Base-by-base conservation (phyloP, 2,888 invertebrate species). In the Patella depressa region DNA sequence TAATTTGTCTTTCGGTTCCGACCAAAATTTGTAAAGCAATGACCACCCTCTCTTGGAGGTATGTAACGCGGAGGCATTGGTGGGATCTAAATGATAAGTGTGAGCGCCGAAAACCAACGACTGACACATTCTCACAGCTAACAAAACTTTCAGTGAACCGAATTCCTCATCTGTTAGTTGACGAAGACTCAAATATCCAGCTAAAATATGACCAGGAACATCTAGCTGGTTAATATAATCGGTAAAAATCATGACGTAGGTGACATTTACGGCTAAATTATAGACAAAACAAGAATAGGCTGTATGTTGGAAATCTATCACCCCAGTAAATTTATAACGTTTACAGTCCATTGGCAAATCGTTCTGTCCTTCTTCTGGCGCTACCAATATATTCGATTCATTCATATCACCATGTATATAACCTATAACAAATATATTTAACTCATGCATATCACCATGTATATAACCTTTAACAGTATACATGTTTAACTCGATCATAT, bases 371-470 rank as follows among this genome's bases (percentile, higher is more conserved):
- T 65, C 65, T 19, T 19, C 65, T 7, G 88, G 88, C 72, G 12
- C 15, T 0, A 95, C 94, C 7, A 97, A 89, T 5, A 98, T 93
- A 91, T 98, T 98, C 91, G 96, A 96, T 88, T 97, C 97, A 89
- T 98, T 98, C 78, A 96, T 93, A 89, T 98, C 98, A 0, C 97
- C 98, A 88, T 98, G 98, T 81, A 98, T 95, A 9, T 95, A 81
- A 87, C 45, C 45, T 7, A 45, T 45, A 45, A 45, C 34, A 45
- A 45, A 45, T 45, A 45, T 45, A 34, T 34, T 34, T 5, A 34
- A 34, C 34, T 34, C 34, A 34, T 34, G 2, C 2, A 34, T 34
- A 34, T 34, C 2, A 34, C 34, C 34, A 34, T 34, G 34, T 34
- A 34, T 34, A 34, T 34, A 34, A 34, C 24, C 24, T 24, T 1